Conservation (phyloP, 2,113 vertebrate genomes). For the Sminthopsis crassicaudata region DNA sequence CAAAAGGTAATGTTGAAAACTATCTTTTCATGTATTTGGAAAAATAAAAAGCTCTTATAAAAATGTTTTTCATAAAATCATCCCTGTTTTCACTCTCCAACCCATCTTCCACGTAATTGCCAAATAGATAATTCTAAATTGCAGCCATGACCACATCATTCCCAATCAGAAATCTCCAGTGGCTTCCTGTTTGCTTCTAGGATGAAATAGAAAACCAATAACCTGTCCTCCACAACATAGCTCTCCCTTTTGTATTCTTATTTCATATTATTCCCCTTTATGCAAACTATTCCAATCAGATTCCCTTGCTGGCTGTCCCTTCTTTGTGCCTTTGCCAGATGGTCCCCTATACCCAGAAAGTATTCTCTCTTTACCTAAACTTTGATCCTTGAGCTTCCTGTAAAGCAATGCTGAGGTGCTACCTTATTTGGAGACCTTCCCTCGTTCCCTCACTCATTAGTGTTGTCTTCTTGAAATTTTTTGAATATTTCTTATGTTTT, state of each 20-base stretch:
- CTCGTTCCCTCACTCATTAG: neutral
- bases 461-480: neutral
- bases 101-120: neutral
- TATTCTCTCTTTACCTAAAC: too few relatives aligned
- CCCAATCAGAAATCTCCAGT: neutral
- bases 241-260: neutral
- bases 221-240: neutral
- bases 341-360: too few relatives aligned
- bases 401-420: neutral
- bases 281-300: neutral
- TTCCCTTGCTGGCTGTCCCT: neutral
- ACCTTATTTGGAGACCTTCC: neutral
- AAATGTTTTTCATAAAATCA: too few relatives aligned
- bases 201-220: neutral
- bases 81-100: neutral
- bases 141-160: neutral
- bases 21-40: too few relatives aligned
- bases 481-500: too few relatives aligned
- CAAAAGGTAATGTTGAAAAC: too few relatives aligned
- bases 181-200: neutral
- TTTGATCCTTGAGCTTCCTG: neutral
- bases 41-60: too few relatives aligned
- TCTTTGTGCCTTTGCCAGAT: neutral
- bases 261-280: neutral
- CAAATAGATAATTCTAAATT: neutral